Conservation (phyloP, 2,113 vertebrate genomes). For the Tyrannus savana region DNA sequence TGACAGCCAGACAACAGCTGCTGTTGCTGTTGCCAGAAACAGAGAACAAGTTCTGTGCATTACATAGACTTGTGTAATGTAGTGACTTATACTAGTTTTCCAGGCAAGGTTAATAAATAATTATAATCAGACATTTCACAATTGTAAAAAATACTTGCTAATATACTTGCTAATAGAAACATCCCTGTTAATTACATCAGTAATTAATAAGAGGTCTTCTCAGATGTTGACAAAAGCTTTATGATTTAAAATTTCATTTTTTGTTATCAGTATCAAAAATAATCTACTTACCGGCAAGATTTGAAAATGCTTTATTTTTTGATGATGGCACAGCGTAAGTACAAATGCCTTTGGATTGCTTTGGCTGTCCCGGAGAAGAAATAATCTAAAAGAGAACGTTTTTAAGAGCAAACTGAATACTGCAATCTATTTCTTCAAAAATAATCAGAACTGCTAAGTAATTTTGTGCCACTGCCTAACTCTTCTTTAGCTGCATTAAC, state of each 20-base stretch:
- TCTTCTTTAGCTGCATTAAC: not conserved
- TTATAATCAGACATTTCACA: not conserved
- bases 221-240: not conserved
- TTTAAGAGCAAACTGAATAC: conserved; percentile 14
- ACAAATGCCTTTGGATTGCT: conserved; percentile 99
- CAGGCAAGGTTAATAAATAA: not conserved
- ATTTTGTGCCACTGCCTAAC: not conserved
- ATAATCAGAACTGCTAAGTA: not conserved
- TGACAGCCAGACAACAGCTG: not conserved
- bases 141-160: not conserved
- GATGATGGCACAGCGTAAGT: conserved; percentile 97
- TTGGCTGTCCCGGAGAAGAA: conserved; percentile 96
- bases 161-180: not conserved
- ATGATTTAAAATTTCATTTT: not conserved
- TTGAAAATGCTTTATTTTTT: conserved; percentile 99
- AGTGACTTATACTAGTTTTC: not conserved
- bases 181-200: not conserved
- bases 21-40: not conserved
- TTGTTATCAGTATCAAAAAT: not conserved
- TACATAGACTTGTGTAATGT: not conserved
- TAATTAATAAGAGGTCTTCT: not conserved
- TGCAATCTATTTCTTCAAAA: not conserved
- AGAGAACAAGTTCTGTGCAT: not conserved
- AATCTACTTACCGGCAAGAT: conserved; percentile 90
- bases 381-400: conserved; percentile 80